Evolutionary conservation across 2,888 invertebrate genomes (phyloP), one percentile per base, ranked within the genome.

Genomic region (Camponotus fellah): DNA sequence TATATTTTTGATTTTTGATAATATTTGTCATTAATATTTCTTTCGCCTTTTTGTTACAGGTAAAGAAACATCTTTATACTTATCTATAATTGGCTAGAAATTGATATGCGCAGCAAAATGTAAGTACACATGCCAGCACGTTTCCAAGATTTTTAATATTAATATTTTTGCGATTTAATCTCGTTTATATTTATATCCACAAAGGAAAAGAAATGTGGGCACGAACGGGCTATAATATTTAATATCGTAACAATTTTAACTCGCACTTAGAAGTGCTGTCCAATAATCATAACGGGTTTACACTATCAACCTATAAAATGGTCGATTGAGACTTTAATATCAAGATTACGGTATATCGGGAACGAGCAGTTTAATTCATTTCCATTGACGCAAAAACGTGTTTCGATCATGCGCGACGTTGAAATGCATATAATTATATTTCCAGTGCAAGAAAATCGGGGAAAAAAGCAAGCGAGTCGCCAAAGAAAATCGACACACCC

Each of bases 21-120:
- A 26, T 34, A 40, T 26, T 40, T 26, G 17, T 77, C 53, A 75
- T 10, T 43, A 32, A 64, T 26, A 58, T 56, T 71, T 83, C 53
- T 86, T 60, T 82, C 12, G 83, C 3, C 85, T 86, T 64, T 92
- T 68, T 92, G 89, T 91, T 91, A 12, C 91, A 92, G 91, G 92
- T 92, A 92, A 92, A 68, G 26, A 43, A 58, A 17, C 43, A 12
- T 79, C 76, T 58, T 77, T 66, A 53, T 53, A 17, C 56, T 77
- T 58, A 69, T 69, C 8, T 2, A 56, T 26, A 56, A 12, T 46
- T 21, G 17, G 26, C 26, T 17, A n/a, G n/a, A 77, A 34, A 58
- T 34, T 37, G 12, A 14, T 53, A 14, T 8, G 21, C 37, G 49
- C 26, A 34, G 8, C 2, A 66, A 43, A 32, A 79, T 71, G 71